phyloP scores from a whole-genome alignment of 2,888 invertebrate species.

The Panopea generosa region DNA sequence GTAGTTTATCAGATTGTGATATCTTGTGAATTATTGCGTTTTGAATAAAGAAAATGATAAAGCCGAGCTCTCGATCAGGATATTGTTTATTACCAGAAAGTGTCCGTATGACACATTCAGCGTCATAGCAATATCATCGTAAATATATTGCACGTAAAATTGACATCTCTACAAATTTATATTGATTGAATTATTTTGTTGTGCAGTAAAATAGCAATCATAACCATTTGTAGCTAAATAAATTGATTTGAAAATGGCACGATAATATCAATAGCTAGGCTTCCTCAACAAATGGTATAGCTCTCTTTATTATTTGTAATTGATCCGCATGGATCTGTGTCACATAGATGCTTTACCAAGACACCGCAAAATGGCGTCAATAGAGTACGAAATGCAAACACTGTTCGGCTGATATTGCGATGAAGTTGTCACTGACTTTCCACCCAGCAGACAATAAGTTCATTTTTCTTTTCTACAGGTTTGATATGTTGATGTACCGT shows the following conservation, averaged over 20 bases:
- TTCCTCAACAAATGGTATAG: background rate
- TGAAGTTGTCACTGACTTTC: too few relatives aligned
- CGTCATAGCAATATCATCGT: conserved; percentile 9
- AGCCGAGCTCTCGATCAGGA: conserved; percentile 1
- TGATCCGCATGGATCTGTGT: conserved; percentile 15
- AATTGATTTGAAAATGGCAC: conserved; percentile 32
- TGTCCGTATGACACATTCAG: conserved; percentile 9
- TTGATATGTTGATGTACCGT: too few relatives aligned
- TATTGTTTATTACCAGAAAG: conserved; percentile 18
- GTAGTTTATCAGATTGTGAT: conserved; percentile 21
- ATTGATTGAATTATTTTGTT: conserved; percentile 48
- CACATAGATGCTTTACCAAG: conserved; percentile 3
- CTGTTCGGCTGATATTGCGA: too few relatives aligned
- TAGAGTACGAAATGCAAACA: too few relatives aligned
- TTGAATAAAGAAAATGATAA: conserved; percentile 18
- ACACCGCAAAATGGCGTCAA: conserved; percentile 6
- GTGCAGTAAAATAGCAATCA: conserved; percentile 34
- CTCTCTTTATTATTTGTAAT: conserved; percentile 20
- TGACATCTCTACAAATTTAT: conserved; percentile 34
- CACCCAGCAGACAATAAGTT: too few relatives aligned
- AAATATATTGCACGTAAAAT: conserved; percentile 35
- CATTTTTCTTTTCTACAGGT: too few relatives aligned
- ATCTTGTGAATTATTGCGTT: conserved; percentile 34
- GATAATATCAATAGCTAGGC: conserved; percentile 27
- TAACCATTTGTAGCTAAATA: conserved; percentile 32